Percentiles rank a stretch among this genome's conserved stretches.
These are phyloP conservation scores for Himalopsyche tibetana DNA, from an alignment of 2,888 invertebrate species.

Conservation along the genomic window DNA sequence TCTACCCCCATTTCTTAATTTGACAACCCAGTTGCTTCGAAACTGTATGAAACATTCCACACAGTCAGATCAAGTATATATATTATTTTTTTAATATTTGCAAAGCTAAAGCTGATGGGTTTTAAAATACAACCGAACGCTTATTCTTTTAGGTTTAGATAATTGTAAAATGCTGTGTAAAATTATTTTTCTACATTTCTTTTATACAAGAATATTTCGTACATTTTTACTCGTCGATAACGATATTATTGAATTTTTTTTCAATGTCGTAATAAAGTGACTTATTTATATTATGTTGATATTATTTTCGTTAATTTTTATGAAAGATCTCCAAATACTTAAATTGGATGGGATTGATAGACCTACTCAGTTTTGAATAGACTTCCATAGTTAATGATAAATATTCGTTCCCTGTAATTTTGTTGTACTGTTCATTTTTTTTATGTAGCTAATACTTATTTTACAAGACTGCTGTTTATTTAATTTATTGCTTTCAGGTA, in stretches of 20 bases:
- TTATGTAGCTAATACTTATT: slow-evolving; percentile 32
- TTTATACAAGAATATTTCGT: slow-evolving; percentile 3
- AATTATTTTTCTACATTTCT: not conserved
- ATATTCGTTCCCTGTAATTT: not conserved
- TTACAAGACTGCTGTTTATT: slow-evolving; percentile 42
- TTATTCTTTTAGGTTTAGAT: slow-evolving; percentile 17
- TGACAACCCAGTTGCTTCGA: not conserved
- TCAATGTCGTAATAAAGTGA: not conserved
- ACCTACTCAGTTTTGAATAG: not conserved
- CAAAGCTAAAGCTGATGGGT: not conserved
- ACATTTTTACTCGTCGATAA: not conserved
- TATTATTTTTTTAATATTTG: not conserved
- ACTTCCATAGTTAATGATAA: not conserved
- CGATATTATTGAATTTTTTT: not conserved
- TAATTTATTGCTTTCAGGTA: slow-evolving; percentile 42
- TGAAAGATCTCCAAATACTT: slow-evolving; percentile 35
- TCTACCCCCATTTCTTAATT: not conserved
- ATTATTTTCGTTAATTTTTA: slow-evolving; percentile 24
- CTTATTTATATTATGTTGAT: slow-evolving; percentile 19
- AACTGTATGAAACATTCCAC: not conserved
- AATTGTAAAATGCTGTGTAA: slow-evolving; percentile 10
- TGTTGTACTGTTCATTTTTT: not conserved
- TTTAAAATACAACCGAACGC: slow-evolving; percentile 7
- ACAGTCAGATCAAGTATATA: not conserved
- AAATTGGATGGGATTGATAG: slow-evolving; percentile 34